These are phyloP conservation scores for Agonopterix arenella DNA, from an alignment of 2,888 invertebrate genomes.

Conservation along the genomic window DNA sequence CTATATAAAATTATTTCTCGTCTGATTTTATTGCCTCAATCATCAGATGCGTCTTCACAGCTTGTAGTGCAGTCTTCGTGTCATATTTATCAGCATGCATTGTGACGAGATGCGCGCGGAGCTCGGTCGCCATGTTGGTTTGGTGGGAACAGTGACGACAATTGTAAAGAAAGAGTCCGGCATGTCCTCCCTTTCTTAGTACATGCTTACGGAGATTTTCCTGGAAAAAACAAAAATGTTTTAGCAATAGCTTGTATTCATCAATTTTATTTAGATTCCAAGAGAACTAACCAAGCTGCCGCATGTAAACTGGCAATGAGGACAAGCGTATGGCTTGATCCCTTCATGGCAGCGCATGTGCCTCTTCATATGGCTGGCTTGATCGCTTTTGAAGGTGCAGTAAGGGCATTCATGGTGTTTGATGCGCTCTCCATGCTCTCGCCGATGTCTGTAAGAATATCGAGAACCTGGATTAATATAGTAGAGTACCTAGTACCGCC, in stretches of 20 bases:
- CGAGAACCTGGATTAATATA: not conserved
- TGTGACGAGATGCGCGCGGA: constrained; percentile 79
- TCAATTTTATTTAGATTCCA: constrained; percentile 1
- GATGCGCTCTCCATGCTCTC: constrained; percentile 66
- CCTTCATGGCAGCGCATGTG: constrained; percentile 89
- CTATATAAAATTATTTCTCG: too few relatives aligned
- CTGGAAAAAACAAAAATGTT: constrained; percentile 49
- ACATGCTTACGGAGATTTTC: constrained; percentile 94
- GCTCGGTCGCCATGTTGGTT: constrained; percentile 81
- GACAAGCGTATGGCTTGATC: constrained; percentile 90
- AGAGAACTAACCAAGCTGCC: constrained; percentile 81
- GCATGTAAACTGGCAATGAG: constrained; percentile 87
- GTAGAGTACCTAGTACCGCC: not conserved
- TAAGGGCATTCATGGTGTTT: constrained; percentile 79
- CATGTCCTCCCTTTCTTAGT: constrained; percentile 85
- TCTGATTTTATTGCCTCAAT: constrained; percentile 1
- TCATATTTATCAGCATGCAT: constrained; percentile 75
- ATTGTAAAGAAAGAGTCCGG: constrained; percentile 86
- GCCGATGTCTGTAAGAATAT: constrained; percentile 73
- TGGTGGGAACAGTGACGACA: constrained; percentile 81
- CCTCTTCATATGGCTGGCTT: constrained; percentile 83
- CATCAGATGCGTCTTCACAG: constrained; percentile 48
- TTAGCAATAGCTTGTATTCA: not conserved
- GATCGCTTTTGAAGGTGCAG: constrained; percentile 83
- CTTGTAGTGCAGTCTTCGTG: constrained; percentile 62